Conservation (phyloP, 2,113 vertebrate genomes). For the Pleuronectes platessa region DNA sequence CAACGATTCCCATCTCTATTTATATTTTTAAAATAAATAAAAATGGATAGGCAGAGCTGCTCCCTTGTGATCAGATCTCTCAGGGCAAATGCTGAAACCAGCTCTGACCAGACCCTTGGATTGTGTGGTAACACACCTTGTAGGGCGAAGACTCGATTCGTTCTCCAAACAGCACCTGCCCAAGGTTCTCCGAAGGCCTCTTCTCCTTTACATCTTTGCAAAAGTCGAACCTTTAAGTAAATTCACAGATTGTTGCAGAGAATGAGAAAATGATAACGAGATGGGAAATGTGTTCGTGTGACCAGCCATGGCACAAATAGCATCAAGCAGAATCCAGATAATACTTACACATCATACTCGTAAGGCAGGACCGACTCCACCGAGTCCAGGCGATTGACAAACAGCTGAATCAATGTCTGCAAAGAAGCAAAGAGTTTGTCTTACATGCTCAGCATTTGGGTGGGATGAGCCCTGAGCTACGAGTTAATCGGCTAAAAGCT, state of each 20-base stretch:
- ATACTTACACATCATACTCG: slow-evolving; percentile 96
- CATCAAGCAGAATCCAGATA: background rate
- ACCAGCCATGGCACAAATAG: background rate
- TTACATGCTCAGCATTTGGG: background rate
- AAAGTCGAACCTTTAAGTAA: slow-evolving; percentile 91
- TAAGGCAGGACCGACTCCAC: slow-evolving; percentile 99
- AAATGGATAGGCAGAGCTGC: background rate
- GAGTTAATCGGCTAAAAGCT: background rate
- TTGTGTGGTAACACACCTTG: slow-evolving; percentile 82
- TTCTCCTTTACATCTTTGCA: slow-evolving; percentile 90
- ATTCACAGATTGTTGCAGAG: background rate
- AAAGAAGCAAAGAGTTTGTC: slow-evolving; percentile 46
- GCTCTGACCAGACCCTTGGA: background rate
- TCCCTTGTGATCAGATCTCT: background rate
- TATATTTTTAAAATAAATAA: background rate
- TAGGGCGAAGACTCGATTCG: slow-evolving; percentile 97
- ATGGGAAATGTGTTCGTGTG: background rate
- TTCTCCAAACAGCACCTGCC: slow-evolving; percentile 97
- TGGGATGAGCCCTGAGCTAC: background rate
- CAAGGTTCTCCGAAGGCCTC: slow-evolving; percentile 97
- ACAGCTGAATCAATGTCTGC: slow-evolving; percentile 90
- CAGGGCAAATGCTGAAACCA: background rate
- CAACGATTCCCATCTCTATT: too few relatives aligned
- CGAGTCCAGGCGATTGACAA: slow-evolving; percentile 98
- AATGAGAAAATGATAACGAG: background rate